Conservation (phyloP, 2,113 vertebrate genomes). For the Passerina amoena region DNA sequence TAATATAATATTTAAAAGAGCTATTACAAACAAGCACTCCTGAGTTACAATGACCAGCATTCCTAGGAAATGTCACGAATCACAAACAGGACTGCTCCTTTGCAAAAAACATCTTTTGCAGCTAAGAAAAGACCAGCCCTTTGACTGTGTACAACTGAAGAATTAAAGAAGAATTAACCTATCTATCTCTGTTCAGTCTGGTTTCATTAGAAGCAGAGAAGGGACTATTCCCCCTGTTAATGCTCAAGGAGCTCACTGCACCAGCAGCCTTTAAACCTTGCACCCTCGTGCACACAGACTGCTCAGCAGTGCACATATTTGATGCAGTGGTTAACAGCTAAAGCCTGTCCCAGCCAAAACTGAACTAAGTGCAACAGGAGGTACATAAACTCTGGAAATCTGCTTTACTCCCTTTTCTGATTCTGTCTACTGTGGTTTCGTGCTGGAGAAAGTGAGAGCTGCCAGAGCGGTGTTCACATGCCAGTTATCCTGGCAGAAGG, state of each 20-base stretch:
- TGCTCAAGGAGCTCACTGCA: neutral
- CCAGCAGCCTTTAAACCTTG: neutral
- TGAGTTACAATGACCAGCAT: fast-evolving
- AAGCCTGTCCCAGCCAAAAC: neutral
- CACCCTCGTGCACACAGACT: neutral
- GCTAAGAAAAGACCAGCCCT: neutral
- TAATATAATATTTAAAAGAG: neutral
- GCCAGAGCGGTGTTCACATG: neutral
- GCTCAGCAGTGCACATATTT: neutral
- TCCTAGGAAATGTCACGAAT: neutral
- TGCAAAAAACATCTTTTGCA: neutral
- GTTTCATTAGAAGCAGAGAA: neutral
- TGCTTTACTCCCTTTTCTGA: neutral
- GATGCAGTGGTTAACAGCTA: neutral
- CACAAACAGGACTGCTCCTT: neutral
- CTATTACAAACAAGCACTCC: neutral
- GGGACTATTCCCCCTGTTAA: neutral
- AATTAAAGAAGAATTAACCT: neutral
- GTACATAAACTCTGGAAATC: neutral
- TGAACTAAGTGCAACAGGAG: neutral
- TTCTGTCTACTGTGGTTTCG: neutral
- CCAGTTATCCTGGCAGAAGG: neutral
- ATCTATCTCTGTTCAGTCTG: neutral
- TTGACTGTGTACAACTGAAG: neutral
- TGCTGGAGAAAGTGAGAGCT: neutral